Conservation (phyloP, 2,113 vertebrate species). For the Sporophila hypoxantha region DNA sequence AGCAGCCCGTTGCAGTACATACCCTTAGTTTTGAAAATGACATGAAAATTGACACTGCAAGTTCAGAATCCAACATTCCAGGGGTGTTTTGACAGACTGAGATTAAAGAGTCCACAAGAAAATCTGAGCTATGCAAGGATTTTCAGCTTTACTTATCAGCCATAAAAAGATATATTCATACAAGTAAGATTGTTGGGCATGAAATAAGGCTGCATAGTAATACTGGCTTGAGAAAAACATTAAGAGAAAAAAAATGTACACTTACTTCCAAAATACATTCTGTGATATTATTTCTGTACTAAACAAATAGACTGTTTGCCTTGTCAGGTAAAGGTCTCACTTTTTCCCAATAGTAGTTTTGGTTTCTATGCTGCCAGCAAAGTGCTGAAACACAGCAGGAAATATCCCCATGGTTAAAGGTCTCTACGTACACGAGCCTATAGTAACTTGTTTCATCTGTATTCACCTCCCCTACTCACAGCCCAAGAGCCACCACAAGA, state of each 20-base stretch:
- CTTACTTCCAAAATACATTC: not conserved
- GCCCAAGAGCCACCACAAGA: not conserved
- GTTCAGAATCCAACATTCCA: conserved; percentile 10
- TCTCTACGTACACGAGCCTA: fast-evolving
- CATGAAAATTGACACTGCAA: not conserved
- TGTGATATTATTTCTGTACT: not conserved
- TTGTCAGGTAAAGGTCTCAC: not conserved
- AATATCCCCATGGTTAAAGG: not conserved
- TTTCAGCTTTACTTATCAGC: not conserved
- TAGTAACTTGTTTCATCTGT: not conserved
- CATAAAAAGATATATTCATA: not conserved
- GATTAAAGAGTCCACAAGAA: not conserved
- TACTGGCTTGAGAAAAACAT: not conserved
- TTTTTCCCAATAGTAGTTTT: not conserved
- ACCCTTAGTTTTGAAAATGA: not conserved
- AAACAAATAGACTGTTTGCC: not conserved
- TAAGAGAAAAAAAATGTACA: not conserved
- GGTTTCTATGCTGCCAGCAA: not conserved
- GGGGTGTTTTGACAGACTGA: not conserved
- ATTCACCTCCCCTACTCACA: not conserved
- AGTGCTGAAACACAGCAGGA: not conserved
- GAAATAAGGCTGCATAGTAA: not conserved
- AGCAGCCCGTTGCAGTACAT: not conserved
- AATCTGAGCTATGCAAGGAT: not conserved
- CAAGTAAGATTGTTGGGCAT: not conserved